These are phyloP conservation scores for Triops longicaudatus DNA, from an alignment of 1,140 invertebrate species.

Conservation along the genomic window DNA sequence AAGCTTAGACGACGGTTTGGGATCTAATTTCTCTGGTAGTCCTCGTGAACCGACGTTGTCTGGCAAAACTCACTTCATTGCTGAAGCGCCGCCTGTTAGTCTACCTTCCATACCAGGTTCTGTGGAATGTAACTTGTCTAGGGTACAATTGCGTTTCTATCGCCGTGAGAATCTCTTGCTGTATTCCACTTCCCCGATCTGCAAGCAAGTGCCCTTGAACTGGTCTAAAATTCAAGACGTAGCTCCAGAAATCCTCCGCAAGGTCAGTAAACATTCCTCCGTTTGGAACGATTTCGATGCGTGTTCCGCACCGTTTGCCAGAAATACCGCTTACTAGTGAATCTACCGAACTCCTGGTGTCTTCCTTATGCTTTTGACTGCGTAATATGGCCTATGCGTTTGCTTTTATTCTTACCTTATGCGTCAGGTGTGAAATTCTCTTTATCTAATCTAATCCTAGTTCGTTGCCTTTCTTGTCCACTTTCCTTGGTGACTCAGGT, in stretches of 20 bases:
- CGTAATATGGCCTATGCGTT: too few relatives aligned
- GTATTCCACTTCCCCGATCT: slow-evolving; percentile 18
- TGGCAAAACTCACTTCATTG: not conserved
- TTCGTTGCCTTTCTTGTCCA: not conserved
- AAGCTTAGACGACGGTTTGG: not conserved
- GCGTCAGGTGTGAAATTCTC: not conserved
- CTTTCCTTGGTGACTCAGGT: not conserved
- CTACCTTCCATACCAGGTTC: not conserved
- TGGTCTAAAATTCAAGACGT: not conserved
- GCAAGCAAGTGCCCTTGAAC: slow-evolving; percentile 17
- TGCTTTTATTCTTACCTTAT: too few relatives aligned
- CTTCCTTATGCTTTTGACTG: too few relatives aligned
- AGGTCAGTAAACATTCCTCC: not conserved
- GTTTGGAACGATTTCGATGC: too few relatives aligned
- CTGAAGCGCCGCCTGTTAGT: not conserved
- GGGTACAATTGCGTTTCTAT: not conserved
- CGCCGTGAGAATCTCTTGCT: slow-evolving; percentile 19
- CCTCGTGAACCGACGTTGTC: not conserved
- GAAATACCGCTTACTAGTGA: not conserved
- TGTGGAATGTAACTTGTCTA: not conserved
- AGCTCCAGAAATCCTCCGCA: slow-evolving; percentile 18
- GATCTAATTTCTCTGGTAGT: not conserved
- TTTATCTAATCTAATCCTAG: not conserved
- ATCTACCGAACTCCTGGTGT: too few relatives aligned
- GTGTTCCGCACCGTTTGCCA: not conserved